A percentile compares a stretch with the other conserved stretches of the same genome.
Conservation (phyloP, 1,140 invertebrate species). For the Cydia fagiglandana region DNA sequence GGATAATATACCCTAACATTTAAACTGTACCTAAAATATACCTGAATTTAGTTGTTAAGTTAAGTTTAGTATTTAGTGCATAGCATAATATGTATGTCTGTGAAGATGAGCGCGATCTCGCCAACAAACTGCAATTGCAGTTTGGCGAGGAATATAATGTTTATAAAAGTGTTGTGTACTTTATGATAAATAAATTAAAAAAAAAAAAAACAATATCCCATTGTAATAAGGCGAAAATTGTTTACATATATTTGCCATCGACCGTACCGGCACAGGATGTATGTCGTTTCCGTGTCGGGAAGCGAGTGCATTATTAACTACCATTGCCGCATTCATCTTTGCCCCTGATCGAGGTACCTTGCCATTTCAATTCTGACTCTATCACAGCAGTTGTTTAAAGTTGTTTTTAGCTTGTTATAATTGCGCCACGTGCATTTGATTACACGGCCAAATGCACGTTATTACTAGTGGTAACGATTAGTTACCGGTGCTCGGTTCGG, state of each 20-base stretch:
- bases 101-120: no score
- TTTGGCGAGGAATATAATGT: no score
- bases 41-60: no score
- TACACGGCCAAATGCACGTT: not conserved
- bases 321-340: not conserved
- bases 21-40: no score
- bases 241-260: not conserved
- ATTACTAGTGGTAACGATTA: not conserved
- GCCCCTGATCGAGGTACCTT: not conserved
- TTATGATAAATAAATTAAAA: no score
- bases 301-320: not conserved
- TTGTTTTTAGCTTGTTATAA: not conserved
- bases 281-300: conserved; percentile 12
- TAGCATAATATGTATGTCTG: no score
- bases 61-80: no score
- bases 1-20: no score
- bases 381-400: not conserved
- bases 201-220: no score
- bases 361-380: not conserved
- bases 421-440: not conserved
- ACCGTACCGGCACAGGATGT: not conserved
- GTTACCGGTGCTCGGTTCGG: not conserved
- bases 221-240: not conserved
- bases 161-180: no score
- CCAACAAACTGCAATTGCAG: no score